phyloP scores from a whole-genome alignment of 30 jellyfish, hydroid and myxozoan genomes.

The Turritopsis rubra region DNA sequence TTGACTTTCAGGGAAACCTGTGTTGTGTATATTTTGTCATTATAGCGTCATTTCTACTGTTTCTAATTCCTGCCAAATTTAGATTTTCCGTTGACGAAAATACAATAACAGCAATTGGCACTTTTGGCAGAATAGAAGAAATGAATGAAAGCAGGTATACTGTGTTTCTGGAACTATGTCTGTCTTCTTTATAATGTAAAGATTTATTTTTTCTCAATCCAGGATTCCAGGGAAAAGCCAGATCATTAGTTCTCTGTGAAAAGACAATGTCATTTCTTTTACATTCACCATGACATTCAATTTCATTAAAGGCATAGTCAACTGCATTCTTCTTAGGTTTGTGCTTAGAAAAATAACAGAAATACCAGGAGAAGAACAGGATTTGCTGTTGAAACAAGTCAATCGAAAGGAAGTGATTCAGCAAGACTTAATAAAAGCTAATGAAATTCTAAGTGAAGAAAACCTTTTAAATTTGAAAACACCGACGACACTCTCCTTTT shows the following conservation, averaged over 20 bases:
- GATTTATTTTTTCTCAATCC: too few relatives aligned
- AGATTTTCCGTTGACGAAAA: not conserved
- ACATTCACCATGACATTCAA: too few relatives aligned
- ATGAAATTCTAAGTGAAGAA: not conserved
- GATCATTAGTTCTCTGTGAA: too few relatives aligned
- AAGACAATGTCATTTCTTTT: too few relatives aligned
- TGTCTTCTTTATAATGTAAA: not conserved
- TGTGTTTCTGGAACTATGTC: not conserved
- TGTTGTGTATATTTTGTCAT: too few relatives aligned
- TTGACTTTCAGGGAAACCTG: too few relatives aligned
- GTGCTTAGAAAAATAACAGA: not conserved
- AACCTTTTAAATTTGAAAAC: not conserved
- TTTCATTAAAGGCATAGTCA: not conserved
- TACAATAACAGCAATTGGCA: not conserved
- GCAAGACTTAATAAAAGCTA: not conserved
- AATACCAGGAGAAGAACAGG: not conserved
- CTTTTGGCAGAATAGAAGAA: not conserved
- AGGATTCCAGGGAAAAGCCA: too few relatives aligned
- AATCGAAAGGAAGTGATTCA: not conserved
- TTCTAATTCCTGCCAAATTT: not conserved
- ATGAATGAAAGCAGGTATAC: not conserved
- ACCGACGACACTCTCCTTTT: not conserved
- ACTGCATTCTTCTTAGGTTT: constrained; percentile 1
- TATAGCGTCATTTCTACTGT: too few relatives aligned
- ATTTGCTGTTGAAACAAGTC: not conserved